Base-by-base conservation (phyloP, 2,113 vertebrate species). In the Oreotragus oreotragus region DNA sequence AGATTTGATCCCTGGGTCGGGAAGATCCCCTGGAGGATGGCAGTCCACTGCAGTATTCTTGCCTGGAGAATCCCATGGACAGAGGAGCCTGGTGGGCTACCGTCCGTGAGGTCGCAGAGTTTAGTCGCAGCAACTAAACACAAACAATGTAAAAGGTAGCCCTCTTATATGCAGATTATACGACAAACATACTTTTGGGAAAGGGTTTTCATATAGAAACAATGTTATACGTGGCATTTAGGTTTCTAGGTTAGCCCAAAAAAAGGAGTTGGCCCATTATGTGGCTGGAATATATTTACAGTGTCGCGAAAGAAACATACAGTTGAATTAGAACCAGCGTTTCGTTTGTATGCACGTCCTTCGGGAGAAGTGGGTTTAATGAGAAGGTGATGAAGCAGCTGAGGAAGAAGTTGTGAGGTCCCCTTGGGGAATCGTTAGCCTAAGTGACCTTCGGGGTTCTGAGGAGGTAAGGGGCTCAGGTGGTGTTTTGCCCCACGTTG, bases 211-310 rank as follows among this genome's bases (percentile, higher is more conserved):
- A 5, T 70, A 55, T 49, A 84, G 80, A 90, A 96, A 57, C 90
- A 87, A 36, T n/a, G 64, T 58, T 79, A 47, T 84, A 77, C 4
- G 0, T 79, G 55, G 55, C 60, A 94, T 97, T 95, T 88, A 95
- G 97, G 94, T 97, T 98, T 97, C 88, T 96, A 91, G 97, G 95
- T 97, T 96, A 98, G 57, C 76, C 19, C 33, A n/a, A 4, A 27
- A 83, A 94, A 89, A 55, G 94, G 92, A 66, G 84, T 90, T 90
- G 93, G 90, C 81, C 60, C 28, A 33, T 88, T 33, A 13, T 57
- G 55, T 84, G 57, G 49, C 55, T 91, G 88, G 81, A 88, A 28
- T 93, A 60, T 86, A 66, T 94, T 77, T 84, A 87, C 77, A 70
- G 3, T 73, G 47, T 84, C 51, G 25, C 88, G 62, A 95, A 62